Conservation (phyloP, 2,888 invertebrate species). For the Drosophila recens region DNA sequence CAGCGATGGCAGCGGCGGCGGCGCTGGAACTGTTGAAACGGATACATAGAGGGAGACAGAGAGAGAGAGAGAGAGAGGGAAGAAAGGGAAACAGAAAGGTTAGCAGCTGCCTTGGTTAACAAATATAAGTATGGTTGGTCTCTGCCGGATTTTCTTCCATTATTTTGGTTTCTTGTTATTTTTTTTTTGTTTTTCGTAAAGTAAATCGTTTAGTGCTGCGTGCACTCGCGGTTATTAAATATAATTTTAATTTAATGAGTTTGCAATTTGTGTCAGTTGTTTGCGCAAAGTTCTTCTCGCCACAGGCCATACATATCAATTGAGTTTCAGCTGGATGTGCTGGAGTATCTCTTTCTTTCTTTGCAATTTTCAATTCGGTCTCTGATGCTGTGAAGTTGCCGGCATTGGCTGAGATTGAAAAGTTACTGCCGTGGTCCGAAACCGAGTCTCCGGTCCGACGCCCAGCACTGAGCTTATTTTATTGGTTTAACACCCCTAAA, state of each 20-base stretch:
- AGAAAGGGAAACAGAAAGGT: slow-evolving; percentile 17
- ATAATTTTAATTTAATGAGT: slow-evolving; percentile 81
- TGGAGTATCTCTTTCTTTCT: slow-evolving; percentile 15
- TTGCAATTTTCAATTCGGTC: slow-evolving; percentile 31
- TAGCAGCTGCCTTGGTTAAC: slow-evolving; percentile 26
- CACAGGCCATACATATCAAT: slow-evolving; percentile 73
- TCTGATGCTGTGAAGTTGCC: slow-evolving; percentile 55
- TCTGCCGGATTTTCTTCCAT: slow-evolving; percentile 17
- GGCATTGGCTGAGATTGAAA: slow-evolving; percentile 74
- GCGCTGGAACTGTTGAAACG: slow-evolving; percentile 82
- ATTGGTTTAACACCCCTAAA: slow-evolving; percentile 74
- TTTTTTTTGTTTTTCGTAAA: slow-evolving; percentile 7
- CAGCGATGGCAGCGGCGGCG: slow-evolving; percentile 84
- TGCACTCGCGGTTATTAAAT: slow-evolving; percentile 77
- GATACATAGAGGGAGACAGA: slow-evolving; percentile 10
- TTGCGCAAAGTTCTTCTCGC: slow-evolving; percentile 58
- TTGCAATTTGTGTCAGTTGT: slow-evolving; percentile 80
- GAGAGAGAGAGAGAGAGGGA: slow-evolving; percentile 2
- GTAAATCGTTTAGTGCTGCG: slow-evolving; percentile 77
- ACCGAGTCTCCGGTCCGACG: slow-evolving; percentile 1
- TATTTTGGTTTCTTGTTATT: slow-evolving; percentile 1
- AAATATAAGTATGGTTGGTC: slow-evolving; percentile 32
- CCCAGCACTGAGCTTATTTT: slow-evolving; percentile 57
- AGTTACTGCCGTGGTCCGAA: slow-evolving; percentile 59
- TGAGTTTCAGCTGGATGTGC: slow-evolving; percentile 36